Percentiles rank a stretch among this genome's conserved stretches.
Conservation (phyloP, 35 echinoderm and acorn worm species). For the Ophioderma brevispina region DNA sequence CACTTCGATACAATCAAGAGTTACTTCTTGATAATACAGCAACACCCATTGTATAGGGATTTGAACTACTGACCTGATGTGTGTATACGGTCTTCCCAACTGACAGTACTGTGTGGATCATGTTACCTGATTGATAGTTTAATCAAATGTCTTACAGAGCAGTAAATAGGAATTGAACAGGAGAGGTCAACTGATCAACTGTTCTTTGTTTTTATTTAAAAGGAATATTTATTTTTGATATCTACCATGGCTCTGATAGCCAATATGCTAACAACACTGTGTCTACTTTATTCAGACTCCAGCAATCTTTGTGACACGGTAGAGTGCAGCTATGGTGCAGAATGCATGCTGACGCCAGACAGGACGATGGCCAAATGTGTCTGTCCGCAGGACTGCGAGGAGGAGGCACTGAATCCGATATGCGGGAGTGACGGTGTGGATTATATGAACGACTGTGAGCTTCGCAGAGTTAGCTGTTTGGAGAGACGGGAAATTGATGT, state of each 20-base stretch:
- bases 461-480: conserved; percentile 38
- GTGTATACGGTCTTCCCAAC: too few relatives aligned
- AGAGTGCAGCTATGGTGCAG: conserved; percentile 60
- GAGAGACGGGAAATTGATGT: conserved; percentile 56
- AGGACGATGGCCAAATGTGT: conserved; percentile 54
- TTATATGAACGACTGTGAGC: conserved; percentile 74
- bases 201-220: too few relatives aligned
- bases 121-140: too few relatives aligned
- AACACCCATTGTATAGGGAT: too few relatives aligned
- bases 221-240: too few relatives aligned
- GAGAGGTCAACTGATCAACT: too few relatives aligned
- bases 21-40: too few relatives aligned
- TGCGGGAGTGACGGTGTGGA: conserved; percentile 79
- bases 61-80: background rate
- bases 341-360: conserved; percentile 47
- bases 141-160: too few relatives aligned
- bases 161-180: too few relatives aligned
- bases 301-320: conserved; percentile 65
- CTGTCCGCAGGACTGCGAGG: conserved; percentile 54
- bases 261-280: conserved; percentile 24
- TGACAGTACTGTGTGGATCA: too few relatives aligned
- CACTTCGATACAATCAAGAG: too few relatives aligned
- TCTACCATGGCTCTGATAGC: background rate
- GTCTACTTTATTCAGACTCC: conserved; percentile 46
- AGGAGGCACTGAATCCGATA: conserved; percentile 25